Conservation (phyloP, 1,140 invertebrate genomes). For the Ylistrum balloti region DNA sequence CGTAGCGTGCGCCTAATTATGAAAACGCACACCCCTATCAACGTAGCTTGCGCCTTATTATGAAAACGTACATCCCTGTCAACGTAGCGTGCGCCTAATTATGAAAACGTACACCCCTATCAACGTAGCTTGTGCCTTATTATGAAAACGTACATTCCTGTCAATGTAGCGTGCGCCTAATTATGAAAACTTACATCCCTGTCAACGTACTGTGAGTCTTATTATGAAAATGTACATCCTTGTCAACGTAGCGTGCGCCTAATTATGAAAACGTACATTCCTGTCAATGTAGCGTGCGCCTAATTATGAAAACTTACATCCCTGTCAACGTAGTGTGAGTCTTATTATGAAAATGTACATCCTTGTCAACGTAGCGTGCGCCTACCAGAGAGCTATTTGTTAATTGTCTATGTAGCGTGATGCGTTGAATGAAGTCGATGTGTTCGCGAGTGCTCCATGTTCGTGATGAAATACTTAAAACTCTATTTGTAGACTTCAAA, state of each 20-base stretch:
- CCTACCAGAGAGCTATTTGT: not conserved
- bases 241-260: not conserved
- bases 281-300: not conserved
- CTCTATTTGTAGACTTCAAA: conserved; percentile 35
- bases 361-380: not conserved
- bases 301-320: not conserved
- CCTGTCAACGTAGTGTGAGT: not conserved
- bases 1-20: not conserved
- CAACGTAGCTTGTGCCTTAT: no score
- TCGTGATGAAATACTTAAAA: conserved; percentile 20
- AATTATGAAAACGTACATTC: not conserved
- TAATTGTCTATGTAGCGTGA: conserved; percentile 4
- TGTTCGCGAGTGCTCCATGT: not conserved
- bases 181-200: not conserved
- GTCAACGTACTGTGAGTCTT: not conserved
- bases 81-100: no score
- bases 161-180: not conserved
- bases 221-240: not conserved
- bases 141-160: not conserved
- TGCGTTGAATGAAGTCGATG: not conserved
- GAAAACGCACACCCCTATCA: not conserved
- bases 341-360: not conserved
- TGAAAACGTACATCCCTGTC: no score
- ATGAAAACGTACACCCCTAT: no score
- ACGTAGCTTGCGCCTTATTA: no score